Percentiles rank a stretch among this genome's conserved stretches.
Conservation (phyloP, 2,888 invertebrate species). For the Iselma pallidipennis region DNA sequence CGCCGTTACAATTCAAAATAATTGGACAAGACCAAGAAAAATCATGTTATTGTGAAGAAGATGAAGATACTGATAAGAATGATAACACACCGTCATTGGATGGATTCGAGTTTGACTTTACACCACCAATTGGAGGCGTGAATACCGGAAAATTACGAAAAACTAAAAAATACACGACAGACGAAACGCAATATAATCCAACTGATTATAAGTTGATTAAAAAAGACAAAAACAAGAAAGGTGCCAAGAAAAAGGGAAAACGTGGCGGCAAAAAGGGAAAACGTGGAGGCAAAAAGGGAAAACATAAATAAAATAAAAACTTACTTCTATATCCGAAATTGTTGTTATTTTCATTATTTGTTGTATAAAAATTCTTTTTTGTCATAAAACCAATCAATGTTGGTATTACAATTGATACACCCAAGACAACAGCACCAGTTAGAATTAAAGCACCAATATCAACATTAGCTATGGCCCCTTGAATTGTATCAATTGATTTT, state of each 20-base stretch:
- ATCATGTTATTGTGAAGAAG: conserved; percentile 42
- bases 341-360: conserved; percentile 7
- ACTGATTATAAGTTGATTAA: conserved; percentile 13
- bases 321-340: conserved; percentile 26
- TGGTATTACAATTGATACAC: conserved; percentile 62
- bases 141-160: background rate
- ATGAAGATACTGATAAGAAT: conserved; percentile 53
- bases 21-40: conserved; percentile 60
- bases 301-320: conserved; percentile 22
- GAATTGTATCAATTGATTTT: conserved; percentile 56
- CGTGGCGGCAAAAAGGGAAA: conserved; percentile 25
- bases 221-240: conserved; percentile 19
- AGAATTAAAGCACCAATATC: conserved; percentile 65
- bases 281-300: conserved; percentile 27
- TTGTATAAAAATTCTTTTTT: conserved; percentile 28
- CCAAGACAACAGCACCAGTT: conserved; percentile 62
- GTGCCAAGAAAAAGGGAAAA: too few species aligned
- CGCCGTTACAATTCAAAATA: conserved; percentile 70
- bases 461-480: conserved; percentile 62
- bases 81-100: conserved; percentile 59
- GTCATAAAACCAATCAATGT: conserved; percentile 46
- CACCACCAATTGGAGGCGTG: conserved; percentile 67
- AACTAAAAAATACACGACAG: background rate
- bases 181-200: conserved; percentile 16
- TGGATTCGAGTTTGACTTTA: conserved; percentile 72